Conservation (phyloP, 2,113 vertebrate species). For the Xiphophorus maculatus region DNA sequence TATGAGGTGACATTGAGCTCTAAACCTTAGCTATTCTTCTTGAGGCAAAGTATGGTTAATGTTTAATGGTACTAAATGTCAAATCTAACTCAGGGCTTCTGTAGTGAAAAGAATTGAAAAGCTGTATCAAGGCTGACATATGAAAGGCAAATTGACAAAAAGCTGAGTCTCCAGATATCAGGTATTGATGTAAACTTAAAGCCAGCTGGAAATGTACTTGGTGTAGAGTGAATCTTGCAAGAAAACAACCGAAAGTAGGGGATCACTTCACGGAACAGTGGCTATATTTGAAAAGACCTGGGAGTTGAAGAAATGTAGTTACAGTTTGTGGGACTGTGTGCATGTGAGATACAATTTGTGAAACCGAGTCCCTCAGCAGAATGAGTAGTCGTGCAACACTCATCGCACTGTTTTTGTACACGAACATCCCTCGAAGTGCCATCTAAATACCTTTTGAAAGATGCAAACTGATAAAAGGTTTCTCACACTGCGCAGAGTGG, state of each 20-base stretch:
- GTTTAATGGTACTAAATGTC: conserved; percentile 45
- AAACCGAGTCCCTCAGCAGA: conserved; percentile 24
- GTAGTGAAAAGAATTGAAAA: conserved; percentile 22
- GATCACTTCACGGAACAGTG: not conserved
- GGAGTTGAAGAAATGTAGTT: conserved; percentile 1
- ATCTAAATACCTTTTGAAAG: conserved; percentile 31
- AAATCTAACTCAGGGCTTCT: conserved; percentile 40
- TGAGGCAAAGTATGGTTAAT: not conserved
- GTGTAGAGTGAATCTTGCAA: not conserved
- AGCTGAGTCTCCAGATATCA: conserved; percentile 1
- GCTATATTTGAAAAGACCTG: not conserved
- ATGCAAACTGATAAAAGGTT: conserved; percentile 43
- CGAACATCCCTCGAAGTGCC: conserved; percentile 10
- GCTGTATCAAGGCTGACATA: conserved; percentile 24
- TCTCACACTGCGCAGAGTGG: conserved; percentile 20
- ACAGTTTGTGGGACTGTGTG: conserved; percentile 12
- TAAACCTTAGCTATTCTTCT: conserved; percentile 7
- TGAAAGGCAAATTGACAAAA: conserved; percentile 12
- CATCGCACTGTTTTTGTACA: conserved; percentile 33
- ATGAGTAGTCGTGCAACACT: conserved; percentile 34
- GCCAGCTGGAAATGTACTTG: not conserved
- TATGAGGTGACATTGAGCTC: not conserved
- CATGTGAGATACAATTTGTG: conserved; percentile 18
- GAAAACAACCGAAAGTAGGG: not conserved
- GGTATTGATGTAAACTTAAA: not conserved